These are phyloP conservation scores for Lophius piscatorius DNA, from an alignment of 2,113 vertebrate species.

Conservation along the genomic window DNA sequence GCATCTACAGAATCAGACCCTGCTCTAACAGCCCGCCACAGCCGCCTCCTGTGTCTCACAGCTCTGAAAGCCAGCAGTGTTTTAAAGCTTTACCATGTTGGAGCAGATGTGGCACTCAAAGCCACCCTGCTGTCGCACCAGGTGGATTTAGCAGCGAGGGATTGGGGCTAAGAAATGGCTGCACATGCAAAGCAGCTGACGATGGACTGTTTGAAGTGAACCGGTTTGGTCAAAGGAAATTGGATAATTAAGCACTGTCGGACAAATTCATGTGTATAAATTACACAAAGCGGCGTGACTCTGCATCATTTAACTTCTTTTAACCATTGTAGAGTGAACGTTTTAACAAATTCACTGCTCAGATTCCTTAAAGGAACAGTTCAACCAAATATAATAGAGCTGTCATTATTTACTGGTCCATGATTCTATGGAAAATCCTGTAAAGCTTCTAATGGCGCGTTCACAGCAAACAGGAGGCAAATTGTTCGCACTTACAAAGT, in stretches of 20 bases:
- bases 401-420: too few relatives aligned
- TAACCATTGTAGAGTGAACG: not conserved
- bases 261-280: slow-evolving; percentile 1
- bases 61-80: slow-evolving; percentile 29
- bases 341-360: not conserved
- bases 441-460: too few relatives aligned
- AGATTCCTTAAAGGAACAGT: too few relatives aligned
- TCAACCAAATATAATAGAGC: too few relatives aligned
- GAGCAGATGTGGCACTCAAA: slow-evolving; percentile 35
- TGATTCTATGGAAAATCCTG: too few relatives aligned
- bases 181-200: not conserved
- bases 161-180: slow-evolving; percentile 25
- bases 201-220: slow-evolving; percentile 6
- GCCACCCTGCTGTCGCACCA: slow-evolving; percentile 36
- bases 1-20: not conserved
- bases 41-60: not conserved
- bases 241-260: not conserved
- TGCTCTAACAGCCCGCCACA: not conserved
- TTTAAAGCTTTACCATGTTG: slow-evolving; percentile 25
- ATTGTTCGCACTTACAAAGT: too few relatives aligned
- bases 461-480: too few relatives aligned
- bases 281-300: not conserved
- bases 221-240: not conserved
- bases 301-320: not conserved
- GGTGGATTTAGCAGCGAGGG: slow-evolving; percentile 37